Base-by-base conservation (phyloP, 2,888 invertebrate genomes). In the Drosophila subquinaria region DNA sequence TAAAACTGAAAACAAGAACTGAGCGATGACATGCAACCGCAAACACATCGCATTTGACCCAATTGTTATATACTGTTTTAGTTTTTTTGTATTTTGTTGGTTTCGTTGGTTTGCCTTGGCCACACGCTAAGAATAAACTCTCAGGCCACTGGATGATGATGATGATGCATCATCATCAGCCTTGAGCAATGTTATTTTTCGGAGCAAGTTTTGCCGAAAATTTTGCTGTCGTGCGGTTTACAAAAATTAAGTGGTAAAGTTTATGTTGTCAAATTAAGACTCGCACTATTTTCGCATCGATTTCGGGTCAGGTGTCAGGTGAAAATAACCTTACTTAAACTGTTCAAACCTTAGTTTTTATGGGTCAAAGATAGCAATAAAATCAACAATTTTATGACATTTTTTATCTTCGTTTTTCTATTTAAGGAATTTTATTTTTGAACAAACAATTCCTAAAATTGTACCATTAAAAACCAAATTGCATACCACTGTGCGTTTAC, bases 91-190 rank as follows among this genome's bases (percentile, higher is more conserved):
- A 38, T 36, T 27, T n/a, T 11, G 48, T 30, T 11, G 47, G 11
- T 36, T 40, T 52, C 57, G 48, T 55, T 50, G 43, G 59, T 67
- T 67, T 71, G 64, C 79, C 80, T 70, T 80, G 80, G 76, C 65
- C 83, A 83, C 61, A 72, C 50, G 79, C 82, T 64, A 65, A 71
- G 78, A 84, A 77, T 77, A 81, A 71, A 69, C 59, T 30, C 61
- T 61, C 60, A 53, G 65, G 70, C 70, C 68, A 76, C 70, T 64
- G 68, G 48, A 70, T 64, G 64, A 69, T 64, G 64, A 69, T 64
- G 64, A 69, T 64, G 64, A 66, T 71, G 72, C 77, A 71, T 73
- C 73, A 71, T 73, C 73, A 65, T 66, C 61, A 83, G 78, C 76
- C 76, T 76, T 76, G 76, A 72, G 60, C 23, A 53, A 50, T 51